phyloP scores from a whole-genome alignment of 2,797 vertebrate species.

The Paratrypauchen microcephalus region DNA sequence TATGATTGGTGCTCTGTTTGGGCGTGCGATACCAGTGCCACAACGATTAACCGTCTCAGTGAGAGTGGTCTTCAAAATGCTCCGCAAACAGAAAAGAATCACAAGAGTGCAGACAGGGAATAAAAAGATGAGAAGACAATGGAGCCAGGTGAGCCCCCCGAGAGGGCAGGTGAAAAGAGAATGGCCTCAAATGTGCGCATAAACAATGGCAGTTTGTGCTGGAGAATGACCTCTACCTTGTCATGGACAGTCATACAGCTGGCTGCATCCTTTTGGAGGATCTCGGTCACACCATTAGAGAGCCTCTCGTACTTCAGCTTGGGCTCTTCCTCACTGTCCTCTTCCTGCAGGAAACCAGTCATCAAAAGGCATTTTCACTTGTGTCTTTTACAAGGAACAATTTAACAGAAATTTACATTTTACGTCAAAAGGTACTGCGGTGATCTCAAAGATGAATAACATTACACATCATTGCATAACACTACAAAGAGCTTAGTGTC shows the following conservation, averaged over 20 bases:
- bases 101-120: conserved; percentile 53
- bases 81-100: conserved; percentile 52
- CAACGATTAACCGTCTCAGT: conserved; percentile 85
- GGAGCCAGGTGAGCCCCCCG: conserved; percentile 46
- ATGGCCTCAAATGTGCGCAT: conserved; percentile 55
- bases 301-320: conserved; percentile 97
- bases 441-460: not conserved
- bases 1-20: conserved; percentile 89
- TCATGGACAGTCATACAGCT: conserved; percentile 98
- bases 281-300: conserved; percentile 94
- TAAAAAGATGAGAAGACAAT: conserved; percentile 57
- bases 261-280: conserved; percentile 94
- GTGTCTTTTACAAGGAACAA: not conserved
- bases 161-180: conserved; percentile 61
- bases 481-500: not conserved
- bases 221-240: conserved; percentile 82
- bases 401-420: not conserved
- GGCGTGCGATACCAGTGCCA: conserved; percentile 83
- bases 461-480: not conserved
- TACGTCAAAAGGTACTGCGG: not conserved
- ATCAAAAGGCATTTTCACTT: conserved; percentile 18
- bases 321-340: conserved; percentile 97
- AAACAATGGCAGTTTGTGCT: conserved; percentile 49
- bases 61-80: conserved; percentile 82
- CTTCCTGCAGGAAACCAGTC: conserved; percentile 78